phyloP scores from a whole-genome alignment of 1,140 invertebrate genomes.

The Tribolium madens region DNA sequence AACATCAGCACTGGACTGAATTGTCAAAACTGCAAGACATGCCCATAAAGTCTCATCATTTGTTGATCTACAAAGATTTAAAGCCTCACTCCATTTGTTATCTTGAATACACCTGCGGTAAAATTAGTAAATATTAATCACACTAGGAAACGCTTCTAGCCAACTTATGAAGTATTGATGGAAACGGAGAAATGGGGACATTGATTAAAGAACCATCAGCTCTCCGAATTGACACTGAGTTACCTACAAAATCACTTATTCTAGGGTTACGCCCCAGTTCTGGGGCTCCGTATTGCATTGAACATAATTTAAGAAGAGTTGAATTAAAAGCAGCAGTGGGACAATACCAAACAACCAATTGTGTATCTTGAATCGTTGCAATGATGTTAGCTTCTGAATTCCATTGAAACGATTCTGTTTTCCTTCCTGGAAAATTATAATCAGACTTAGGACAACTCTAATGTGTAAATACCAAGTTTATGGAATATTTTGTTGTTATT shows the following conservation, averaged over 20 bases:
- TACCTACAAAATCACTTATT: conserved; percentile 83
- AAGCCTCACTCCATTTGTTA: conserved; percentile 80
- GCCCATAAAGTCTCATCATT: conserved; percentile 92
- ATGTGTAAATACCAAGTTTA: conserved; percentile 68
- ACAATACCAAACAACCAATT: conserved; percentile 88
- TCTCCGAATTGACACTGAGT: conserved; percentile 73
- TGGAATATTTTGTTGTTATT: conserved; percentile 75
- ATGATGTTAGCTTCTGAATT: conserved; percentile 87
- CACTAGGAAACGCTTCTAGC: background rate
- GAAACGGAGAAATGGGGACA: conserved; percentile 69
- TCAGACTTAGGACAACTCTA: background rate
- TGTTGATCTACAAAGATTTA: conserved; percentile 81
- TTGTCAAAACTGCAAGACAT: conserved; percentile 88
- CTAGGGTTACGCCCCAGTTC: conserved; percentile 86
- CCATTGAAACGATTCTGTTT: conserved; percentile 86
- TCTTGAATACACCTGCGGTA: conserved; percentile 68
- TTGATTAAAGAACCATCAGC: conserved; percentile 71
- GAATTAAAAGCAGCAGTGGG: conserved; percentile 82
- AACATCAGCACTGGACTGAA: conserved; percentile 76
- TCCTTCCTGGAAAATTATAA: conserved; percentile 70
- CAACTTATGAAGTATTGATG: conserved; percentile 66
- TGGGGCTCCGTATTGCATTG: conserved; percentile 66
- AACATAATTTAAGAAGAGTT: conserved; percentile 71
- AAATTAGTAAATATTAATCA: background rate
- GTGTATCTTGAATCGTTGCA: conserved; percentile 84